Evolutionary conservation across 2,888 invertebrate species (phyloP).

Genomic region (Periphyllus acericola): DNA sequence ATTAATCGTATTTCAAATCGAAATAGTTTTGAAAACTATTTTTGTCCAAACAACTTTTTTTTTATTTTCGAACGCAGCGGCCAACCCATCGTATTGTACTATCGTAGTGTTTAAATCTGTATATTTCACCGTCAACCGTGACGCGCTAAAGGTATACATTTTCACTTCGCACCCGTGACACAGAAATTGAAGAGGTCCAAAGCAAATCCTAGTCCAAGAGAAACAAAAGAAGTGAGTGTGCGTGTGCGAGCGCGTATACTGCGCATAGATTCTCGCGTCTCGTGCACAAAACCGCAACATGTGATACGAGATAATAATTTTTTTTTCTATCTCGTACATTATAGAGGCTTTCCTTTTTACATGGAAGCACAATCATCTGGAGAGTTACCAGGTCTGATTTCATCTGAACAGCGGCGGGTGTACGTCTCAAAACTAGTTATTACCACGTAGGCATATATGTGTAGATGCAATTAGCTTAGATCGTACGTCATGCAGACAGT

Average conservation of each 20-base stretch:
- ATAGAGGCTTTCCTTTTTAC: conserved; percentile 1
- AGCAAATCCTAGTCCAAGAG: not conserved
- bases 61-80: too few relatives aligned
- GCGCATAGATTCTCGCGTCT: not conserved
- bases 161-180: not conserved
- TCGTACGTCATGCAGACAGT: not conserved
- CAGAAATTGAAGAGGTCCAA: conserved; percentile 39
- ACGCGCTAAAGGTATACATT: not conserved
- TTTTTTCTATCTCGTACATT: conserved; percentile 11
- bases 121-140: not conserved
- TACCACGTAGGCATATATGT: not conserved
- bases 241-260: not conserved
- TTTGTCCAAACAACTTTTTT: too few relatives aligned
- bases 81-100: too few relatives aligned
- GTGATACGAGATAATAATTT: conserved; percentile 45
- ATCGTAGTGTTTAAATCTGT: not conserved
- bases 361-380: not conserved
- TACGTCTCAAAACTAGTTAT: not conserved
- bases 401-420: conserved; percentile 31
- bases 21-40: not conserved
- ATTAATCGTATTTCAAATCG: not conserved
- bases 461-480: not conserved
- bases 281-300: conserved; percentile 44
- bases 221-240: not conserved
- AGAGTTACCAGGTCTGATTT: conserved; percentile 20